Conservation (phyloP, 2,113 vertebrate genomes). For the Lethenteron reissneri region DNA sequence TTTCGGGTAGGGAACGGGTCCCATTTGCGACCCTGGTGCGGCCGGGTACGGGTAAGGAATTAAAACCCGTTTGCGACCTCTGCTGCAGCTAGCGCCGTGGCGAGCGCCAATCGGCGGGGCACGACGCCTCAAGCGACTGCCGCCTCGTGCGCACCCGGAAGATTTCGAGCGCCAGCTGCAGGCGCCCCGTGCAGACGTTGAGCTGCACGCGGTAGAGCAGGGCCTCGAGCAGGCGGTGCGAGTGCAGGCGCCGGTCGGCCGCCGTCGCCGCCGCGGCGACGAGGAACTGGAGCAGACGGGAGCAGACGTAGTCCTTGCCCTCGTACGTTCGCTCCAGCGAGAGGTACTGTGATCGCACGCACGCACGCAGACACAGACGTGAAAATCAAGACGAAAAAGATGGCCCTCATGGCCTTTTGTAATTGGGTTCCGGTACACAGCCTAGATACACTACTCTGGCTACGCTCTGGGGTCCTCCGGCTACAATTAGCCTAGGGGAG, state of each 20-base stretch:
- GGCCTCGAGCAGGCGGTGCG: constrained; percentile 67
- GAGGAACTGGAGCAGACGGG: constrained; percentile 49
- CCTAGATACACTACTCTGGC: too few relatives aligned
- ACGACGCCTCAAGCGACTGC: too few relatives aligned
- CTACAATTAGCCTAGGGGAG: too few relatives aligned
- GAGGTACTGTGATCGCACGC: constrained; percentile 36
- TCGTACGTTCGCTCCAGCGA: constrained; percentile 62
- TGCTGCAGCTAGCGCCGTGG: too few relatives aligned
- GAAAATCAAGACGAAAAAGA: neutral
- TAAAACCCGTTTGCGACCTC: too few relatives aligned
- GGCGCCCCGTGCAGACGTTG: constrained; percentile 50
- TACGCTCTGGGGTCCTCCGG: too few relatives aligned
- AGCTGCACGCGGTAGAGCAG: constrained; percentile 62
- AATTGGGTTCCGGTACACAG: too few relatives aligned
- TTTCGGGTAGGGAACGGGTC: too few relatives aligned
- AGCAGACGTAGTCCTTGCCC: constrained; percentile 68
- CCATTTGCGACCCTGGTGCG: too few relatives aligned
- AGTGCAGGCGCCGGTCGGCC: constrained; percentile 25
- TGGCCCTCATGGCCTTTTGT: too few relatives aligned
- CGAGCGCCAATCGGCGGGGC: too few relatives aligned
- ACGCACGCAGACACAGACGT: constrained; percentile 9
- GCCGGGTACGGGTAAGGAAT: too few relatives aligned
- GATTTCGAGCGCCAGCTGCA: constrained; percentile 42
- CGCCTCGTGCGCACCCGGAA: constrained; percentile 36
- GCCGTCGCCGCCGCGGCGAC: constrained; percentile 17